These are phyloP conservation scores for Tautogolabrus adspersus DNA, from an alignment of 2,113 vertebrate species.

Conservation along the genomic window DNA sequence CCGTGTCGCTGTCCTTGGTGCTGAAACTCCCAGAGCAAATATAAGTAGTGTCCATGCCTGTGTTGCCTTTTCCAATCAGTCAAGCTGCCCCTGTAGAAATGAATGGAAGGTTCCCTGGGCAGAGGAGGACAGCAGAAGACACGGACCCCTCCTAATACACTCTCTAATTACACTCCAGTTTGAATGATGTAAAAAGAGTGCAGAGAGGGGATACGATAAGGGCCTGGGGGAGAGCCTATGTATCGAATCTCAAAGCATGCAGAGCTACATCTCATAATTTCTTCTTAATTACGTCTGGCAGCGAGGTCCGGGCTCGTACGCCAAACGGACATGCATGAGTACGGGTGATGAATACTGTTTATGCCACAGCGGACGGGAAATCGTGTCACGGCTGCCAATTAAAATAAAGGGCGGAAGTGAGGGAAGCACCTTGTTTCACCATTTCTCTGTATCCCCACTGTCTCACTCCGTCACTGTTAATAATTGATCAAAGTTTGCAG, in stretches of 20 bases:
- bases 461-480: conserved; percentile 77
- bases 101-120: conserved; percentile 29
- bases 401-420: conserved; percentile 61
- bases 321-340: conserved; percentile 6
- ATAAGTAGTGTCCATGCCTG: conserved; percentile 22
- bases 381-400: conserved; percentile 59
- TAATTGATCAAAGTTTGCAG: conserved; percentile 86
- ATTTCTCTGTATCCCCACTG: conserved; percentile 52
- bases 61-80: conserved; percentile 32
- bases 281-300: conserved; percentile 54
- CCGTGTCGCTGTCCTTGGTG: conserved; percentile 38
- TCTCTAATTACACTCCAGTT: conserved; percentile 56
- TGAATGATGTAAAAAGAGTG: conserved; percentile 47
- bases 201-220: conserved; percentile 32
- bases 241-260: conserved; percentile 38
- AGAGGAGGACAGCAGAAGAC: conserved; percentile 2
- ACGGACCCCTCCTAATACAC: conserved; percentile 22
- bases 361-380: conserved; percentile 18
- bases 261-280: conserved; percentile 45
- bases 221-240: conserved; percentile 12
- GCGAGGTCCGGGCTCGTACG: neutral
- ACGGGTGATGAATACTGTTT: conserved; percentile 31
- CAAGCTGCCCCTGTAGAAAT: conserved; percentile 16
- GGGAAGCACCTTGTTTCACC: conserved; percentile 61
- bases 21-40: conserved; percentile 60